These are phyloP conservation scores for Neoascia interrupta DNA, from an alignment of 2,888 invertebrate genomes.

Conservation along the genomic window DNA sequence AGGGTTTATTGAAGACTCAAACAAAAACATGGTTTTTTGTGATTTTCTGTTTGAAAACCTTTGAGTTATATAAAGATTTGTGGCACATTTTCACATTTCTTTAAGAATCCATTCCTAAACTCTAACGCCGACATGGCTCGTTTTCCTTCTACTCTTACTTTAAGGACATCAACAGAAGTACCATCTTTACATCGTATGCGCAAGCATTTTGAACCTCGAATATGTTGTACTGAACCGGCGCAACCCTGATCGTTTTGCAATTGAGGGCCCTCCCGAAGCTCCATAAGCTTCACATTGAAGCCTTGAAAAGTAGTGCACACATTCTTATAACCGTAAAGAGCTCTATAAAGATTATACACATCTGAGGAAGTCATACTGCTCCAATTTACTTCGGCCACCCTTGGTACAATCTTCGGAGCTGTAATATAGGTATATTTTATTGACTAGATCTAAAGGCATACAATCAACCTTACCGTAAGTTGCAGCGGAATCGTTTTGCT, in stretches of 20 bases:
- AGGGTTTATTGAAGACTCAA: too few relatives aligned
- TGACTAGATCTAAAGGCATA: neutral
- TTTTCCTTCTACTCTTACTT: slow-evolving; percentile 85
- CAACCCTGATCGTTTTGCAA: slow-evolving; percentile 47
- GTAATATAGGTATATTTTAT: too few relatives aligned
- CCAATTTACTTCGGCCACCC: slow-evolving; percentile 85
- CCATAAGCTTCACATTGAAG: slow-evolving; percentile 83
- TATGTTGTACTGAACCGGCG: slow-evolving; percentile 84
- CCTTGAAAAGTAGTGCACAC: slow-evolving; percentile 84
- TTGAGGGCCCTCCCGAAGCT: slow-evolving; percentile 76
- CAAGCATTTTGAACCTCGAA: slow-evolving; percentile 82
- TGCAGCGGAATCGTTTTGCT: slow-evolving; percentile 83
- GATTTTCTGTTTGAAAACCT: too few relatives aligned
- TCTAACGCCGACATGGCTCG: slow-evolving; percentile 88
- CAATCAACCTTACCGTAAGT: slow-evolving; percentile 84
- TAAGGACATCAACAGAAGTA: slow-evolving; percentile 84
- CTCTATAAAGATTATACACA: slow-evolving; percentile 87
- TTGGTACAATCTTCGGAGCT: slow-evolving; percentile 87
- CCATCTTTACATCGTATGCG: slow-evolving; percentile 85
- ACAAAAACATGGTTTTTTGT: too few relatives aligned
- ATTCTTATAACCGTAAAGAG: slow-evolving; percentile 84
- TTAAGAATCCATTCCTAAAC: slow-evolving; percentile 93
- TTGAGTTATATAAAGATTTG: too few relatives aligned
- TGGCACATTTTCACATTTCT: slow-evolving; percentile 81
- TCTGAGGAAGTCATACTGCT: slow-evolving; percentile 82